Evolutionary conservation across 2,888 invertebrate species (phyloP), one percentile per base, ranked within the genome.

Genomic region (Candidula unifasciata): DNA sequence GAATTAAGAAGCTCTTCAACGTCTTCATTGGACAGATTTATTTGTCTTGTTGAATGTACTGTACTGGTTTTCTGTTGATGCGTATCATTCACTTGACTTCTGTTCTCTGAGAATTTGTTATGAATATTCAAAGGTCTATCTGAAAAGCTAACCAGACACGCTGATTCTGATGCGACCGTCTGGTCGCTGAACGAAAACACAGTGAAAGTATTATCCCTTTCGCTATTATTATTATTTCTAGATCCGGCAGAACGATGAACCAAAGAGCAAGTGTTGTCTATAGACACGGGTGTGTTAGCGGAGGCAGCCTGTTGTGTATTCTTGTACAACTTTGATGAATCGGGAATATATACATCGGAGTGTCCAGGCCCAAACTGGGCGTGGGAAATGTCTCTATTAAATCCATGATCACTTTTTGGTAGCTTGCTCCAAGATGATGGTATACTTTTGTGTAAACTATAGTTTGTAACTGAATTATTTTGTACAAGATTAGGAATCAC

Each of bases 1-100:
- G 69, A 64, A 69, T 69, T 83, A n/a, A 83, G 54, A 27, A 83
- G 78, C 27, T 78, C 83, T 16, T 78, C 83, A 27, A 83, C 77
- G 24, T 79, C 79, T 33, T 79, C 78, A 18, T 71, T 54, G 27
- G 71, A 71, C 1, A 83, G 44, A 16, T 79, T 57, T 0, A 83
- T 71, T 2, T 78, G 69, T 60, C 78, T 52, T 21, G 71, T 78
- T n/a, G 78, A 30, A 18, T 78, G 83, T 2, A 79, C 71, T 8
- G 78, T 78, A 33, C 79, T 64, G 30, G 71, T 69, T 37, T 83
- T 69, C 83, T 83, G 83, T 35, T 83, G 83, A 10, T 78, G 71
- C 24, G 79, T 60, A 18, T 71, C 81, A n/a, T 35, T 57, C 3
- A 60, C 73, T 18, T 71, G 81, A 35, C 37, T 81, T 37, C 60